phyloP scores from a whole-genome alignment of 2,113 vertebrate genomes.

The Passer montanus region DNA sequence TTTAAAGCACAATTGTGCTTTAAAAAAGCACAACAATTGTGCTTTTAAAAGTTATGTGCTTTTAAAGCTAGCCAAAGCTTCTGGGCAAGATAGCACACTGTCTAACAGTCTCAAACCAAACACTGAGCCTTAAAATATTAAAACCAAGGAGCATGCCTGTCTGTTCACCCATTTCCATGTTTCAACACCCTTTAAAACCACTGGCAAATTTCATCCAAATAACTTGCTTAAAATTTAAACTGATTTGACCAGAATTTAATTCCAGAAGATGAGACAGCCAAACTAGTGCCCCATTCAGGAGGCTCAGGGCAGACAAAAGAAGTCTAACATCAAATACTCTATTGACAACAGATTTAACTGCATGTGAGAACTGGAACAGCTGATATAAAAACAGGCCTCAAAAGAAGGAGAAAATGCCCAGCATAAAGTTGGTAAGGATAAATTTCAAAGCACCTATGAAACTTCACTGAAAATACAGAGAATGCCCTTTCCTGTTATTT shows the following conservation, averaged over 20 bases:
- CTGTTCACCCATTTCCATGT: neutral
- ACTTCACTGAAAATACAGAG: neutral
- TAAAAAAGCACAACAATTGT: no score
- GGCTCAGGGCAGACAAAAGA: neutral
- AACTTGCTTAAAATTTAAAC: neutral
- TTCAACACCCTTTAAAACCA: neutral
- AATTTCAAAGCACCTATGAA: neutral
- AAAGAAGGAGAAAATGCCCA: neutral
- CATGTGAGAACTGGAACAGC: neutral
- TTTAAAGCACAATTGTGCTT: no score
- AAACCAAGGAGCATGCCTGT: neutral
- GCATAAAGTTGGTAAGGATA: neutral
- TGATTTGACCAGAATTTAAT: neutral
- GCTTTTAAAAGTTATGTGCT: neutral
- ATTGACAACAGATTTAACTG: neutral
- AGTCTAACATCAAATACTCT: neutral
- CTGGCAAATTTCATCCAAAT: neutral
- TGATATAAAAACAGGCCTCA: neutral
- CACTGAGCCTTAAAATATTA: neutral
- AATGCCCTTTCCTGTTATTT: neutral
- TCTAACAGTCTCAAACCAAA: neutral
- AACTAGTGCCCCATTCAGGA: neutral
- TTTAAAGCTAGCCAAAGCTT: neutral
- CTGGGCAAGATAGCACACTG: accelerated
- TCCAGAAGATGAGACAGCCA: neutral